These are phyloP conservation scores for Thryonomys swinderianus DNA, from an alignment of 2,113 vertebrate species.

Conservation along the genomic window DNA sequence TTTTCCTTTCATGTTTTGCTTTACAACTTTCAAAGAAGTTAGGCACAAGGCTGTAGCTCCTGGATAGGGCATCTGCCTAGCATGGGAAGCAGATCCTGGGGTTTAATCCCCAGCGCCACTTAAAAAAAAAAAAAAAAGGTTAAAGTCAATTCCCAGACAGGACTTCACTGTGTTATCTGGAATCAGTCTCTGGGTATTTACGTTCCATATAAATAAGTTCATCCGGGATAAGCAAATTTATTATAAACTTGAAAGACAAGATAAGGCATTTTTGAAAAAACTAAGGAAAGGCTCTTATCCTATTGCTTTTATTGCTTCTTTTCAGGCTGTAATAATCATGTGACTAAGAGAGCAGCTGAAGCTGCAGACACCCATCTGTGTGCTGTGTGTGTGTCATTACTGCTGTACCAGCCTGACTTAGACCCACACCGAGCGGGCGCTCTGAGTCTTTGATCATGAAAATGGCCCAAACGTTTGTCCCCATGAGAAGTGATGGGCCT, in stretches of 20 bases:
- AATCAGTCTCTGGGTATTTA: slow-evolving; percentile 19
- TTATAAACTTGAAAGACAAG: slow-evolving; percentile 51
- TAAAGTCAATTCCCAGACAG: not conserved
- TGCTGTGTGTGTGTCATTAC: not conserved
- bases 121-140: not conserved
- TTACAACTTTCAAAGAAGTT: not conserved
- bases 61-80: not conserved
- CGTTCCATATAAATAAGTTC: not conserved
- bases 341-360: not conserved
- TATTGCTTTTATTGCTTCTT: not conserved
- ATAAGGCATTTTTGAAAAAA: not conserved
- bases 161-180: slow-evolving; percentile 6
- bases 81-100: not conserved
- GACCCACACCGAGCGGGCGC: not conserved
- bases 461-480: not conserved
- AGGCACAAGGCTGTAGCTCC: not conserved
- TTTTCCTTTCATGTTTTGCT: slow-evolving; percentile 28
- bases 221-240: slow-evolving; percentile 5
- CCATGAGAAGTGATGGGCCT: not conserved
- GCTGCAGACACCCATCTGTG: too few species aligned
- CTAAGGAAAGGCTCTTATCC: not conserved
- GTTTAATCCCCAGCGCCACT: not conserved
- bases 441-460: not conserved
- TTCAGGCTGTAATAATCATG: not conserved
- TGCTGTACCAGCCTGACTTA: not conserved